Base-by-base conservation (phyloP, 2,113 vertebrate species). In the Xiphias gladius region DNA sequence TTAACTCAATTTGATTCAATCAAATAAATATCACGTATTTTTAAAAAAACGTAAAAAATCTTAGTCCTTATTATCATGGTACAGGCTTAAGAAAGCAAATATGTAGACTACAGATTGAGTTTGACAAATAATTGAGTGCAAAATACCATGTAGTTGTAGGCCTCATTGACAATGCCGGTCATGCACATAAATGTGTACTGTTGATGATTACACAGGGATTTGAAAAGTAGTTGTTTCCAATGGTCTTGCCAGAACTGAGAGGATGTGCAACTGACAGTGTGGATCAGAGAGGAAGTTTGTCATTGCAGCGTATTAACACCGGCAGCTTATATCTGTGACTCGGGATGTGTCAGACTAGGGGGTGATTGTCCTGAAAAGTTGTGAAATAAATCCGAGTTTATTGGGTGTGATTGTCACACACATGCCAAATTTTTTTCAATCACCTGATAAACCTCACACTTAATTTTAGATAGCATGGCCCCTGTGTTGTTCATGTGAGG, bases 331-430 rank as follows among this genome's bases (percentile, higher is more conserved):
- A 32, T 54, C 39, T 48, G 9, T 58, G 35, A 10, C 48, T 67
- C 61, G 22, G 19, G 20, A 5, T 71, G 59, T 73, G 28, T 64
- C 13, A 59, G 30, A 74, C 79, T 4, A 12, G 14, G 41, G 62
- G 28, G 63, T 46, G 22, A 80, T 52, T 20, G 76, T 46, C 67
- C 20, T 20, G 2, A 79, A 30, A 71, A n/a, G 37, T 43, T 52
- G 35, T 22, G 64, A 77, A 68, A 67, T 35, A 39, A 32, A 50
- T 65, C 41, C 7, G 43, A 57, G 66, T 32, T 69, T 30, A 57
- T 54, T 50, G 41, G 69, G 39, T 69, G 61, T 61, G 50, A 68
- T 16, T 50, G 6, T 52, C 52, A 50, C 54, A 46, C 41, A 62
- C 52, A 73, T 6, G 11, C 22, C 28, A 39, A 20, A 10, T 65